Base-by-base conservation (phyloP, 2,888 invertebrate species). In the Agelastica alni region DNA sequence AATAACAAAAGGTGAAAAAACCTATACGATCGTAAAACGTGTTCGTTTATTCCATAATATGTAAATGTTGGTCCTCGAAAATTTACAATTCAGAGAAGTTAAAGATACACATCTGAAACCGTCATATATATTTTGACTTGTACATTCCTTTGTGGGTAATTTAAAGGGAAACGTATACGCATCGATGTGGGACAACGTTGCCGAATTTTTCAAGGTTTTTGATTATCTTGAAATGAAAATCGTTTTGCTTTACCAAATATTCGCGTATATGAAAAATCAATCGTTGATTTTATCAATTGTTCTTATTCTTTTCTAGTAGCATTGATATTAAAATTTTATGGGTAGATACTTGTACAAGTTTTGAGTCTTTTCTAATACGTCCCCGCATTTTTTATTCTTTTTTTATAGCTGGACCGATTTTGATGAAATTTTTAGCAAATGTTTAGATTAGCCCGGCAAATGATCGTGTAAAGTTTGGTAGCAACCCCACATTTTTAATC, bases 81-180 rank as follows among this genome's bases (percentile, higher is more conserved):
- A 72, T 71, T 69, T 73, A 70, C 71, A 70, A 73, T 74, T 74
- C 73, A 67, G 66, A 71, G 70, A 73, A 70, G 70, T 68, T 68
- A 64, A 69, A 72, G 72, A 73, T 73, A 71, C 66, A 66, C 66
- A 74, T 73, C 73, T 73, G 67, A 56, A 65, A 65, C 69, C 69
- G 69, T 71, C 71, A 70, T 71, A 70, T 69, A 73, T 67, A 48
- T 41, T 71, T 70, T 67, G 67, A 70, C 67, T 64, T 66, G 69
- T 62, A 66, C 70, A 71, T 72, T 71, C 70, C 68, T 68, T 69
- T 66, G 66, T 62, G 58, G 67, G 70, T 69, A 70, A 70, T 69
- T 70, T 69, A 67, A 67, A 66, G 64, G 52, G 66, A 67, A 47
- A 26, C 58, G 64, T 56, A 62, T 64, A 65, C 17, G 47, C 18